Evolutionary conservation across 2,113 vertebrate species (phyloP).

Genomic region (Mesitornis unicolor): DNA sequence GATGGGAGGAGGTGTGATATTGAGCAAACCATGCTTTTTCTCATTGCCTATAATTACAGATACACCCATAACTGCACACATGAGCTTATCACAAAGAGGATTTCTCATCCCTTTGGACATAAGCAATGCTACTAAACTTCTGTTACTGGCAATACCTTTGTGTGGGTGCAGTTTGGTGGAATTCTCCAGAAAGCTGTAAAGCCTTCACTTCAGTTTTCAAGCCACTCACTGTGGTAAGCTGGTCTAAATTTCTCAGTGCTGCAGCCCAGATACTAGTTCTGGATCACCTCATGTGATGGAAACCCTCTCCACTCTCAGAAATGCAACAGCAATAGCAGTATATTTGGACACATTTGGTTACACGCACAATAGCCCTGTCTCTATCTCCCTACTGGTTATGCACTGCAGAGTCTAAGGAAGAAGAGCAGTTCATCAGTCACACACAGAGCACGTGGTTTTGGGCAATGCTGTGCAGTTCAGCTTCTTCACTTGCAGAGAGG

Average conservation of each 20-base stretch:
- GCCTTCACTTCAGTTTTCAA: neutral
- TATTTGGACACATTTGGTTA: neutral
- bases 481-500: neutral
- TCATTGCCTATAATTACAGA: neutral
- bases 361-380: rapidly evolving
- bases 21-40: neutral
- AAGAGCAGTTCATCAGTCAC: neutral
- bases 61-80: neutral
- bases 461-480: neutral
- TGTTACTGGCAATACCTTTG: neutral
- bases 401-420: neutral
- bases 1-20: neutral
- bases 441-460: neutral
- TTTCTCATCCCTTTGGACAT: neutral
- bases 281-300: neutral
- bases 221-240: neutral
- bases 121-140: neutral
- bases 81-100: neutral
- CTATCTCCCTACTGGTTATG: neutral
- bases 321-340: neutral
- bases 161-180: neutral
- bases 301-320: neutral
- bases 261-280: neutral
- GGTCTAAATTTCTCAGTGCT: neutral
- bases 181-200: neutral